Evolutionary conservation across 2,888 invertebrate genomes (phyloP).

Genomic region (Nephrotoma appendiculata): DNA sequence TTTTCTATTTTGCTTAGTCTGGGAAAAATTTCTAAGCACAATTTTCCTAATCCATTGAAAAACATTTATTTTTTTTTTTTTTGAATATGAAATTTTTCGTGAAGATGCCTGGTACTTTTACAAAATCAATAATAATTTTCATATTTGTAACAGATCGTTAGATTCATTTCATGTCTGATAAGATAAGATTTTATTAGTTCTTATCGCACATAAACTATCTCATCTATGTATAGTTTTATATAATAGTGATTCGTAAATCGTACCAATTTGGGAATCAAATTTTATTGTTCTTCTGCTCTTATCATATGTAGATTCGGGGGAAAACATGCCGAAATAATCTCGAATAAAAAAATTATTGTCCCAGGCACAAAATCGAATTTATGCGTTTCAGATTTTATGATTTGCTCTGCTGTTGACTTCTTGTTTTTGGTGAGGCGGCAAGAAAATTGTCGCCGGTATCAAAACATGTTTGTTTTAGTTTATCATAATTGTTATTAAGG

Average conservation of each 20-base stretch:
- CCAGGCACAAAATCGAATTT: too few relatives aligned
- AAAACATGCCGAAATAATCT: not conserved
- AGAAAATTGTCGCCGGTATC: too few relatives aligned
- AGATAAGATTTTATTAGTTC: not conserved
- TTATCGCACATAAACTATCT: not conserved
- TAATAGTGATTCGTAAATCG: not conserved
- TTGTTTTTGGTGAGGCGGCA: too few relatives aligned
- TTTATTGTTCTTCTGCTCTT: not conserved
- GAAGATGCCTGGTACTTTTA: not conserved
- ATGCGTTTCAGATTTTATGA: too few relatives aligned
- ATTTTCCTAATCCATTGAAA: not conserved
- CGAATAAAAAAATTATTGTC: not conserved
- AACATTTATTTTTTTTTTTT: not conserved
- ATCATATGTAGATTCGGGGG: not conserved
- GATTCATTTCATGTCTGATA: not conserved
- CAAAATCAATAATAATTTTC: not conserved
- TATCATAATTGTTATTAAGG: too few relatives aligned
- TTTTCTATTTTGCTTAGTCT: not conserved
- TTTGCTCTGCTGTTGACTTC: too few relatives aligned
- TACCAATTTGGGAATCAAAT: not conserved
- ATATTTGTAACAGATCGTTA: not conserved
- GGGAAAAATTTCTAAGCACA: not conserved
- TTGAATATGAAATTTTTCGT: not conserved
- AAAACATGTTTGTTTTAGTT: too few relatives aligned
- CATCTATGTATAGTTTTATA: not conserved